Percentiles rank a stretch among this genome's conserved stretches.
Conservation (phyloP, 2,113 vertebrate genomes). For the Pogonocichla stellata region DNA sequence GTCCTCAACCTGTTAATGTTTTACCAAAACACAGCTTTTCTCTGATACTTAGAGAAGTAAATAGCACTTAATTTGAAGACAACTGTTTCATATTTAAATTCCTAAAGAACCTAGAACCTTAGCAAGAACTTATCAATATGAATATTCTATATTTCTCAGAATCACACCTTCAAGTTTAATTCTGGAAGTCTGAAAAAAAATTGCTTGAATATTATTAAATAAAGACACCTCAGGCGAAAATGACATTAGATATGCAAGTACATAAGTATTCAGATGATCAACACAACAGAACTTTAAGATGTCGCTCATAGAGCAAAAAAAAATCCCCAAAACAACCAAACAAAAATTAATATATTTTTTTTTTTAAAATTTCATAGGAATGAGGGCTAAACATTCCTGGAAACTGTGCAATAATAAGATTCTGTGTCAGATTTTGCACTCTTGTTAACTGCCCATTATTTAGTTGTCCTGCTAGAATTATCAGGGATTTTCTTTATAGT, state of each 20-base stretch:
- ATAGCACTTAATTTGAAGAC: background rate
- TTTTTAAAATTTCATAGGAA: background rate
- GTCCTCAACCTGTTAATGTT: background rate
- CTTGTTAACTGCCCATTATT: background rate
- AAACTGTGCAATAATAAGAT: background rate
- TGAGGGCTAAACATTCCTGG: background rate
- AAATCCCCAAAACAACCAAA: background rate
- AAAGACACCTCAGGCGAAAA: background rate
- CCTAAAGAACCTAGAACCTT: background rate
- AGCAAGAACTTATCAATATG: background rate
- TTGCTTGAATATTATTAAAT: background rate
- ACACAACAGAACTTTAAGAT: background rate
- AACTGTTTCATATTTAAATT: background rate
- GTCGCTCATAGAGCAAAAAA: background rate
- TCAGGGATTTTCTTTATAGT: background rate
- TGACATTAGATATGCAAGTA: background rate
- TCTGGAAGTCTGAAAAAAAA: background rate
- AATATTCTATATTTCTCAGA: background rate
- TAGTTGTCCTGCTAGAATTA: background rate
- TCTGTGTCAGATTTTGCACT: background rate
- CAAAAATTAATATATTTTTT: background rate
- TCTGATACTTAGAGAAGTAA: background rate
- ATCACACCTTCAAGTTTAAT: background rate
- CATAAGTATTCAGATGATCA: background rate
- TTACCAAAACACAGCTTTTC: background rate